Percentiles rank a stretch among this genome's conserved stretches.
Evolutionary conservation across 2,797 vertebrate species (phyloP).

Genomic region (Sebastes oblongus): DNA sequence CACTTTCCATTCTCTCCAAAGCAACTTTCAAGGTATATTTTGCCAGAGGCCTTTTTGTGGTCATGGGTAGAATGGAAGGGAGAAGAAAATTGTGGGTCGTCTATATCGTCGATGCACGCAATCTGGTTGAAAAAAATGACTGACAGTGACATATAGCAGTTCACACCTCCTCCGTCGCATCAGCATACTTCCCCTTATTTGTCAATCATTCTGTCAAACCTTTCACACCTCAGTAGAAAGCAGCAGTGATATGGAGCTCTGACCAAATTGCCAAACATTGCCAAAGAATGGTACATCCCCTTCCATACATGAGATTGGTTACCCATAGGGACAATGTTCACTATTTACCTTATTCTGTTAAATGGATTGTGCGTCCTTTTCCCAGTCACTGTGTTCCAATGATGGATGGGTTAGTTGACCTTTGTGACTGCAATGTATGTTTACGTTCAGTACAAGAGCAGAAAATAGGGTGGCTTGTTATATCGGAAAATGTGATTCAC

Average conservation of each 20-base stretch:
- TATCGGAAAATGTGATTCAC: background rate
- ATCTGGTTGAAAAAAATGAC: constrained; percentile 54
- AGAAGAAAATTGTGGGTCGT: constrained; percentile 46
- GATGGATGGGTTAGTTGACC: constrained; percentile 25
- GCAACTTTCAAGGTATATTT: constrained; percentile 68
- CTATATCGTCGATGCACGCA: constrained; percentile 12
- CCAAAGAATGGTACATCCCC: background rate
- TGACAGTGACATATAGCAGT: constrained; percentile 64
- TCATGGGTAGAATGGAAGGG: constrained; percentile 57
- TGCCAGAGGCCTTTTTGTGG: constrained; percentile 45
- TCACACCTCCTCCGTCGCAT: constrained; percentile 40
- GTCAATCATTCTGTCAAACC: constrained; percentile 61
- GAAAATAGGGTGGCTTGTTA: background rate
- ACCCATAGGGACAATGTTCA: background rate
- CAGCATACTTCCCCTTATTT: constrained; percentile 47
- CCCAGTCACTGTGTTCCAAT: background rate
- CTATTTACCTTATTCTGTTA: constrained; percentile 4
- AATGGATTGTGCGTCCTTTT: background rate
- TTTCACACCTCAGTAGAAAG: constrained; percentile 58
- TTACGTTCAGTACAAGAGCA: background rate
- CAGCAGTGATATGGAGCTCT: constrained; percentile 32
- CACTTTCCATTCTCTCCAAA: constrained; percentile 49
- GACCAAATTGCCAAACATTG: background rate
- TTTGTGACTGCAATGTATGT: constrained; percentile 9
- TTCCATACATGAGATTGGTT: constrained; percentile 1